Conservation (phyloP, 2,113 vertebrate species). For the Tiliqua scincoides region DNA sequence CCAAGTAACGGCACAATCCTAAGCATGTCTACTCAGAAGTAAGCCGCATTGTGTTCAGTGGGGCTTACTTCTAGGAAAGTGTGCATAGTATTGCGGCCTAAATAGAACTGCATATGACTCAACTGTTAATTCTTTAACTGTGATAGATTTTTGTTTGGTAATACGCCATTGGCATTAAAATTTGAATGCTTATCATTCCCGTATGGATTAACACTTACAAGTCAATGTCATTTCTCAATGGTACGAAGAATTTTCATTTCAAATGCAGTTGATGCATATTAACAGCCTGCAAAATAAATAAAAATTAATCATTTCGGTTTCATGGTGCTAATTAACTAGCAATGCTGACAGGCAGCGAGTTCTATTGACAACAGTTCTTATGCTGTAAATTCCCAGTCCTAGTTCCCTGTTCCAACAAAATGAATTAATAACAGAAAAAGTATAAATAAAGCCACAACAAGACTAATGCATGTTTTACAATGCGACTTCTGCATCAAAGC, state of each 20-base stretch:
- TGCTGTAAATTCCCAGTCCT: background rate
- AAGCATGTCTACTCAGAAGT: too few species aligned
- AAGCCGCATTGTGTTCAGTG: too few species aligned
- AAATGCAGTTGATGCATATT: slow-evolving; percentile 7
- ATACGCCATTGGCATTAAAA: background rate
- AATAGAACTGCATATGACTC: background rate
- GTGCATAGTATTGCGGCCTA: too few species aligned
- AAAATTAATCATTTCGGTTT: background rate
- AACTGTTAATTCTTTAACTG: background rate
- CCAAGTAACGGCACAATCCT: too few species aligned
- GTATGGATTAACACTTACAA: slow-evolving; percentile 2
- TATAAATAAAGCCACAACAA: background rate
- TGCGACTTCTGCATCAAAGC: background rate
- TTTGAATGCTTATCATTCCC: background rate
- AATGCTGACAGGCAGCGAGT: slow-evolving; percentile 6
- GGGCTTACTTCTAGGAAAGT: too few species aligned
- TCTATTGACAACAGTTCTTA: background rate
- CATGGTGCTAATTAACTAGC: slow-evolving; percentile 14
- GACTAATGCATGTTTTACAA: background rate
- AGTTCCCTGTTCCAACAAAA: background rate
- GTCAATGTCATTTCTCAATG: slow-evolving; percentile 42
- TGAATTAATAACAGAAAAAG: background rate
- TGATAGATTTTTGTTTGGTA: background rate
- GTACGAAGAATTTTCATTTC: slow-evolving; percentile 13
- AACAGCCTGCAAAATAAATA: slow-evolving; percentile 45